Evolutionary conservation across 2,888 invertebrate genomes (phyloP).

Genomic region (Thecophora atra): DNA sequence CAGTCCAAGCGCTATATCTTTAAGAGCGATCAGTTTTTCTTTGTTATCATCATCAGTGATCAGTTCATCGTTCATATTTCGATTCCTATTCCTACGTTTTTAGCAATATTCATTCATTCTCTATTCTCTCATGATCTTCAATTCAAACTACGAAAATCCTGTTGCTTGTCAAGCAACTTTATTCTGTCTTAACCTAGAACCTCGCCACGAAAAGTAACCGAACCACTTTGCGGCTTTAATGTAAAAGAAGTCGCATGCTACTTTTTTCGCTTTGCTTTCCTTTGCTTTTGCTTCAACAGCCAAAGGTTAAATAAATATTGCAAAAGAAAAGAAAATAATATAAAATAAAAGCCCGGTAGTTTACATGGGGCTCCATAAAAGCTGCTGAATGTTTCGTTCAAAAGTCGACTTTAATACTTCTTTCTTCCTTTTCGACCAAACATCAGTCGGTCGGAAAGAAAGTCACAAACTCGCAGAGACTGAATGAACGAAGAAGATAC

Average conservation of each 20-base stretch:
- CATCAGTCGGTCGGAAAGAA: slow-evolving; percentile 11
- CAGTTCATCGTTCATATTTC: too few relatives aligned
- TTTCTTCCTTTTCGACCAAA: neutral
- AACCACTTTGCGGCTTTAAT: slow-evolving; percentile 23
- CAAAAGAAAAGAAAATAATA: neutral
- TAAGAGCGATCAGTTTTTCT: too few relatives aligned
- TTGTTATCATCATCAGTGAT: too few relatives aligned
- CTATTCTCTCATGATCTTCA: neutral
- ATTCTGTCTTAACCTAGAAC: slow-evolving; percentile 4
- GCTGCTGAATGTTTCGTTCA: slow-evolving; percentile 5
- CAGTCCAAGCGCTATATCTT: too few relatives aligned
- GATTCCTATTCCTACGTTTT: too few relatives aligned
- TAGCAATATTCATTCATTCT: neutral
- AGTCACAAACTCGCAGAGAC: too few relatives aligned
- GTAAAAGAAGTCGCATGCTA: slow-evolving; percentile 13
- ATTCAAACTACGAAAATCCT: neutral
- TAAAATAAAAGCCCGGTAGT: slow-evolving; percentile 22
- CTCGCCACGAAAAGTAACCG: slow-evolving; percentile 12
- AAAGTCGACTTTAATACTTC: neutral
- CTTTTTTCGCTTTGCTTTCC: neutral
- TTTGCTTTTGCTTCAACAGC: neutral
- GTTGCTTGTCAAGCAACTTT: slow-evolving; percentile 1
- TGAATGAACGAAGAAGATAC: neutral
- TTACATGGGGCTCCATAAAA: slow-evolving; percentile 7
- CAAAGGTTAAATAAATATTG: slow-evolving; percentile 24